Evolutionary conservation across 2,113 vertebrate species (phyloP).

Genomic region (Panthera uncia): DNA sequence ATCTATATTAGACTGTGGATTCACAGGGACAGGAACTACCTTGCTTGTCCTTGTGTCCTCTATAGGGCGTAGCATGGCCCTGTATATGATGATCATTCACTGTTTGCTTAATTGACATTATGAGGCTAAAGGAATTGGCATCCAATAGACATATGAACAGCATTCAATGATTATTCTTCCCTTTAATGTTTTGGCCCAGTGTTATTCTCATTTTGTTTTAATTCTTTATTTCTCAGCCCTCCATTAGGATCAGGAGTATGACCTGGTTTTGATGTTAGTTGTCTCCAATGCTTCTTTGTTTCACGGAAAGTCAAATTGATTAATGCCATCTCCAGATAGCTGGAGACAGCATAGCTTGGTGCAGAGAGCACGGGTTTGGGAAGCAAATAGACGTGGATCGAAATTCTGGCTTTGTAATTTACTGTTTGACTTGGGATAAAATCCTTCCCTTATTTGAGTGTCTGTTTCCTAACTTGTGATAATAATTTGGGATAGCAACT

Average conservation of each 20-base stretch:
- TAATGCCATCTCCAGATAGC: neutral
- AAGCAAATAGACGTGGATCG: neutral
- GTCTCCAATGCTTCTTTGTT: neutral
- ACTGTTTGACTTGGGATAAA: slow-evolving; percentile 22
- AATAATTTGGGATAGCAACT: neutral
- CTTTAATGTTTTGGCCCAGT: neutral
- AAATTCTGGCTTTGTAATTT: neutral
- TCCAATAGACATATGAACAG: neutral
- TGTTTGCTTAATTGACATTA: neutral
- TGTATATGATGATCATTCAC: neutral
- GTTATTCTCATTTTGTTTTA: neutral
- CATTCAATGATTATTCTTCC: neutral
- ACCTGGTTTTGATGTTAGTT: neutral
- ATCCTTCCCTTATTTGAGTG: neutral
- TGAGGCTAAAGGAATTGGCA: neutral
- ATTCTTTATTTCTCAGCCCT: neutral
- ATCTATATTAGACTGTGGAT: neutral
- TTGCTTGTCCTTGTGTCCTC: neutral
- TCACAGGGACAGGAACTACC: neutral
- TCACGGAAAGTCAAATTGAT: neutral
- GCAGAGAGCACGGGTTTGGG: neutral
- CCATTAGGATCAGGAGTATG: neutral
- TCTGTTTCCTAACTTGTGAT: neutral
- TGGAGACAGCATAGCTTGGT: neutral
- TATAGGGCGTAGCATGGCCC: neutral